phyloP scores from a whole-genome alignment of 2,888 invertebrate genomes.

The Orgyia antiqua region DNA sequence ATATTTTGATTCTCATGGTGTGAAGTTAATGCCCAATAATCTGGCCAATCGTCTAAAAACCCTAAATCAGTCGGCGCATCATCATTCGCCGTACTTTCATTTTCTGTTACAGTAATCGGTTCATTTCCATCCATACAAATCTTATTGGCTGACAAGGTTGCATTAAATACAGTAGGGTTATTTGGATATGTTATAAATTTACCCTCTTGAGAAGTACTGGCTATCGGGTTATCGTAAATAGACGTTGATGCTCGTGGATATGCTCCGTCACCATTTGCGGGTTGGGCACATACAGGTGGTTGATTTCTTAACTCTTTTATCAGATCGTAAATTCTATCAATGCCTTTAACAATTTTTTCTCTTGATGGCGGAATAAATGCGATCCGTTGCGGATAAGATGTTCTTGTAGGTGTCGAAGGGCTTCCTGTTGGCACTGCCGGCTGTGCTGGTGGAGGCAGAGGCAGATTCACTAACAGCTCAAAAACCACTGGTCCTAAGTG shows the following conservation, averaged over 20 bases:
- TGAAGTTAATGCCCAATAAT: background rate
- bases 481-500: conserved; percentile 83
- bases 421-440: conserved; percentile 1
- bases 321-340: conserved; percentile 54
- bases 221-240: background rate
- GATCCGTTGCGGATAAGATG: too few relatives aligned
- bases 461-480: conserved; percentile 72
- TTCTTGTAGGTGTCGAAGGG: conserved; percentile 6
- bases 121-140: too few relatives aligned
- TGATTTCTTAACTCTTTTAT: conserved; percentile 23
- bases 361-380: conserved; percentile 51
- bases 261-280: background rate
- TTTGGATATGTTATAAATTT: too few relatives aligned
- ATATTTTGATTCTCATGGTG: too few relatives aligned
- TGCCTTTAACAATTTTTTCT: conserved; percentile 52
- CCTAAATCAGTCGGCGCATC: conserved; percentile 4
- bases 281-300: background rate
- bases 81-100: too few relatives aligned
- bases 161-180: too few relatives aligned
- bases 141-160: too few relatives aligned
- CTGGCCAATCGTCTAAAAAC: conserved; percentile 1
- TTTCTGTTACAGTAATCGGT: too few relatives aligned
- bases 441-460: conserved; percentile 29
- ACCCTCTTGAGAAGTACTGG: background rate
- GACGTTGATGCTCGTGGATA: background rate